phyloP scores from a whole-genome alignment of 2,888 invertebrate genomes.

The Brachynemurus nebulosus region DNA sequence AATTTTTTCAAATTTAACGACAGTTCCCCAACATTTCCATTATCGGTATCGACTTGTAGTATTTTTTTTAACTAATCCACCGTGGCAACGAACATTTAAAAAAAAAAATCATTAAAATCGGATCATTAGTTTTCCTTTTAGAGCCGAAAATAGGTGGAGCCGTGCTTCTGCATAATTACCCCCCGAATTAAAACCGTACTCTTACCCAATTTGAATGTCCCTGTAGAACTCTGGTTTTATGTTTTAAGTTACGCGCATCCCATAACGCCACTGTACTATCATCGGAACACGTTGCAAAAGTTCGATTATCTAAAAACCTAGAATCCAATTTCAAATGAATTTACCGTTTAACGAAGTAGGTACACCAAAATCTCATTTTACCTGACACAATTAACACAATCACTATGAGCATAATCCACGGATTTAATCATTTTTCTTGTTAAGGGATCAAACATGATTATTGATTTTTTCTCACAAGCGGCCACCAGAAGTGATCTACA shows the following conservation, averaged over 20 bases:
- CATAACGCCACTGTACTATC: constrained; percentile 86
- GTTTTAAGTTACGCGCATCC: constrained; percentile 78
- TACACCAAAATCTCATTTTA: constrained; percentile 31
- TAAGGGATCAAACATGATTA: constrained; percentile 76
- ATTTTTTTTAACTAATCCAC: too few species aligned
- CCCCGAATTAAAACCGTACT: too few species aligned
- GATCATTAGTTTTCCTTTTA: too few species aligned
- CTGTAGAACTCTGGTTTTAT: constrained; percentile 57
- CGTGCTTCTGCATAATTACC: too few species aligned
- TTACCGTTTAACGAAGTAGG: too few species aligned
- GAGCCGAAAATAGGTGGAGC: too few species aligned
- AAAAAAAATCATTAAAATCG: too few species aligned
- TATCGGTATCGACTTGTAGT: too few species aligned
- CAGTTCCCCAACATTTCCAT: too few species aligned
- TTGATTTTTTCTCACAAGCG: constrained; percentile 80
- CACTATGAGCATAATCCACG: constrained; percentile 69
- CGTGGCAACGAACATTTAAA: too few species aligned
- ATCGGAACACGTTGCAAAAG: constrained; percentile 90
- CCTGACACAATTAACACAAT: constrained; percentile 90
- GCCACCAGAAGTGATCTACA: constrained; percentile 70
- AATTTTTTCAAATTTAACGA: too few species aligned
- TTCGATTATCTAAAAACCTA: constrained; percentile 74
- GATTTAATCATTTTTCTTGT: constrained; percentile 59
- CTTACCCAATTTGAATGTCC: constrained; percentile 85
- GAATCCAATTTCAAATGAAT: too few species aligned